Evolutionary conservation across 2,888 invertebrate genomes (phyloP).

Genomic region (Blera fallax): DNA sequence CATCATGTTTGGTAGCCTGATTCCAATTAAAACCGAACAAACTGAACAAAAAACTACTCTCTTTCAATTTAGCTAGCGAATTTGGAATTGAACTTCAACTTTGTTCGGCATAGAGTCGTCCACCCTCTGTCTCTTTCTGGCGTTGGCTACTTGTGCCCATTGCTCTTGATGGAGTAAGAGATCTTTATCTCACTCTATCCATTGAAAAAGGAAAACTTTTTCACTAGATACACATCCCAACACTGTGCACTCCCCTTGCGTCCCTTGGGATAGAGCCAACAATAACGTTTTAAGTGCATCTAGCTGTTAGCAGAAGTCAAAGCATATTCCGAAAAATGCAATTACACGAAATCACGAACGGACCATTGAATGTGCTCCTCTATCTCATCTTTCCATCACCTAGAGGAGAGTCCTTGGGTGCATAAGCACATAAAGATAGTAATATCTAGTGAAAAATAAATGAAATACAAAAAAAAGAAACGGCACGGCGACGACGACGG

Average conservation of each 20-base stretch:
- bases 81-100: slow-evolving; percentile 63
- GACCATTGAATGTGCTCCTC: slow-evolving; percentile 61
- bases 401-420: slow-evolving; percentile 54
- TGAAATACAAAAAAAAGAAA: slow-evolving; percentile 8
- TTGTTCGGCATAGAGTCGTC: background rate
- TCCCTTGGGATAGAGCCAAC: background rate
- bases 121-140: background rate
- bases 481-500: background rate
- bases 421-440: slow-evolving; percentile 21
- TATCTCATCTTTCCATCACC: slow-evolving; percentile 71
- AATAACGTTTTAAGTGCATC: slow-evolving; percentile 17
- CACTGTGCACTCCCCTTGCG: background rate
- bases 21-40: slow-evolving; percentile 60
- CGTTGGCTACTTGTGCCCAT: slow-evolving; percentile 18
- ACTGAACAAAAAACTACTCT: background rate
- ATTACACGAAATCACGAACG: slow-evolving; percentile 70
- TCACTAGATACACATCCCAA: background rate
- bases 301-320: slow-evolving; percentile 19
- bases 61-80: slow-evolving; percentile 31
- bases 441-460: slow-evolving; percentile 28
- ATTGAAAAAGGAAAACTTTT: slow-evolving; percentile 1
- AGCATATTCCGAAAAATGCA: slow-evolving; percentile 43
- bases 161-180: slow-evolving; percentile 58
- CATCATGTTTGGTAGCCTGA: slow-evolving; percentile 15
- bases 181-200: slow-evolving; percentile 49